These are phyloP conservation scores for Saimiri boliviensis DNA, from an alignment of 2,113 vertebrate genomes.

Conservation along the genomic window DNA sequence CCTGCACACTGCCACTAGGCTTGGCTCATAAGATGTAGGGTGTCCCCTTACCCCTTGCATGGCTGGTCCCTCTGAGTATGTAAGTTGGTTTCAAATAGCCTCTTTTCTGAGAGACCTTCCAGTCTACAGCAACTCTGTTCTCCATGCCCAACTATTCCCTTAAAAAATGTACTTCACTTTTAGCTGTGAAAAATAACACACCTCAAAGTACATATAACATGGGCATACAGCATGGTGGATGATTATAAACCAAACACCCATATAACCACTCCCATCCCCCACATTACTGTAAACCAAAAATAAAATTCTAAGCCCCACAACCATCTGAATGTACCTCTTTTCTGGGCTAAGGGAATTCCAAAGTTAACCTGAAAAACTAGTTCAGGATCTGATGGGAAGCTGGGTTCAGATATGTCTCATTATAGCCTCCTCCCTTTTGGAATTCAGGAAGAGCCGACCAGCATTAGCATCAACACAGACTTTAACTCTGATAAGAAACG, in stretches of 20 bases:
- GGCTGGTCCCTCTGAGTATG: background rate
- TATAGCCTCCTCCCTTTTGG: too few species aligned
- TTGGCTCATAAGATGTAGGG: background rate
- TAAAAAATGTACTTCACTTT: background rate
- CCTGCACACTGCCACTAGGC: background rate
- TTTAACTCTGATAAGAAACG: too few species aligned
- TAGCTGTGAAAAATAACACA: background rate
- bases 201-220: background rate
- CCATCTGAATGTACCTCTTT: too few species aligned
- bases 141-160: background rate
- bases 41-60: background rate
- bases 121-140: background rate
- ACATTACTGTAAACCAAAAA: too few species aligned
- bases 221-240: background rate
- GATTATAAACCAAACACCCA: background rate
- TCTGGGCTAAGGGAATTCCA: too few species aligned
- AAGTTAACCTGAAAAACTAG: too few species aligned
- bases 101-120: background rate
- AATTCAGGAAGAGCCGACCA: too few species aligned
- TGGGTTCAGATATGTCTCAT: too few species aligned
- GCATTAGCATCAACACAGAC: too few species aligned
- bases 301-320: too few species aligned
- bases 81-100: background rate
- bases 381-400: too few species aligned
- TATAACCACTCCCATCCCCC: background rate